Base-by-base conservation (phyloP, 2,888 invertebrate genomes). In the Amaurobius ferox region DNA sequence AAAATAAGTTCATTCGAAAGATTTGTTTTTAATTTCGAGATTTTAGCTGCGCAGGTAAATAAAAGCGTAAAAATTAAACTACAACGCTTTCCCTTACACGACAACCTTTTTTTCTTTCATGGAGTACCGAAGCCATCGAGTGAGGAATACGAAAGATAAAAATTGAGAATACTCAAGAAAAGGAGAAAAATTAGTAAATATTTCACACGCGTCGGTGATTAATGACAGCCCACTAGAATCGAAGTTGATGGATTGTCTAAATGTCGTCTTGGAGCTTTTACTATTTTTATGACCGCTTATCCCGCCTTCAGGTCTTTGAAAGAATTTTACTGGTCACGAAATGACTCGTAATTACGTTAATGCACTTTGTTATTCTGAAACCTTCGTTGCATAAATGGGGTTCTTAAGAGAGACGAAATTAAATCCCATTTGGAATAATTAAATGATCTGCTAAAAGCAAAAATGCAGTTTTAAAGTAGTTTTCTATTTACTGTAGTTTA, bases 181-280 rank as follows among this genome's bases (percentile, higher is more conserved):
- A 55, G 3, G 23, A 23, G 23, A 55, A 55, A 55, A 55, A 55
- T 23, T 30, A 32, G 64, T 64, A 64, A 64, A 64, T 64, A 64
- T 30, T 64, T 64, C 64, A 64, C 30, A 32, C n/a, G 64, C n/a
- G n/a, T 32, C 16, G 19, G 64, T 64, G 64, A 64, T 64, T 64
- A 64, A 64, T 64, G 30, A 32, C 32, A 64, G 64, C 64, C 32
- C 29, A 64, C 64, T 30, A 64, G 64, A 32, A 32, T 64, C 30
- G 64, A 29, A 64, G 32, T 29, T 64, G 64, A 64, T 64, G 3
- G 64, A 64, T 64, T 64, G 64, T 19, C 32, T 64, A 64, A 32
- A 64, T 64, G 64, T 32, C 64, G 30, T 64, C 64, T 16, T 32
- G 32, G 32, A 55, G 55, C 23, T 55, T 23, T 55, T 23, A 6